Conservation (phyloP, 2,113 vertebrate species). For the Colaptes auratus region DNA sequence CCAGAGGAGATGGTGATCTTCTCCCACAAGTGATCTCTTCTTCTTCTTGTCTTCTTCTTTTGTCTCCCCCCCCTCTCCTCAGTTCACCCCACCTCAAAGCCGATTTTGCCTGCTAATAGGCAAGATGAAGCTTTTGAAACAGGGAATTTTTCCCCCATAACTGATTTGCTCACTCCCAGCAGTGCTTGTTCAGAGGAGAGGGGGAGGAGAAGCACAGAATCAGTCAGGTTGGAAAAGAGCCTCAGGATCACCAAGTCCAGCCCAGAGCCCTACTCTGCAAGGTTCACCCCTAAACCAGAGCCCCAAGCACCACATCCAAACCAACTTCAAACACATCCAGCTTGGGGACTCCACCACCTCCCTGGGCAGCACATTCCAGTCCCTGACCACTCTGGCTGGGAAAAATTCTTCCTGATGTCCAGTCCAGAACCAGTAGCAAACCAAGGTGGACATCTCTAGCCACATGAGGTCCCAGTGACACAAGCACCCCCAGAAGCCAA, state of each 20-base stretch:
- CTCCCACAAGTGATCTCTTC: constrained; percentile 75
- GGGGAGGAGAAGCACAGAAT: not conserved
- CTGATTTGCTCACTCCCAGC: constrained; percentile 71
- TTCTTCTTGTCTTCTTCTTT: not conserved
- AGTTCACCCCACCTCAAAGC: constrained; percentile 66
- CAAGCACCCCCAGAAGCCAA: not conserved
- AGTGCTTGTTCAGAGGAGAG: not conserved
- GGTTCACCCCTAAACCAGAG: too few species aligned
- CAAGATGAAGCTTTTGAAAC: constrained; percentile 73
- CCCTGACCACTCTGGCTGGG: too few species aligned
- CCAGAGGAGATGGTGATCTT: constrained; percentile 60
- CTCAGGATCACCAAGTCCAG: too few species aligned
- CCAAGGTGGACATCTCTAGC: not conserved
- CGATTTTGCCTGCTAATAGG: constrained; percentile 71
- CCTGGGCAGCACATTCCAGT: too few species aligned
- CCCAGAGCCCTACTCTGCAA: too few species aligned
- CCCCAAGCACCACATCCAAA: not conserved
- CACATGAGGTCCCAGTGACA: accelerated
- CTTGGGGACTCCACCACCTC: too few species aligned
- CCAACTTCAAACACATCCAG: too few species aligned
- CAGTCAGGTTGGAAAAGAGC: too few species aligned
- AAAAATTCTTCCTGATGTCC: too few species aligned
- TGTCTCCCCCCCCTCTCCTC: not conserved
- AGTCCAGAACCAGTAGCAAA: not conserved
- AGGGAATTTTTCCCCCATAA: constrained; percentile 71